These are phyloP conservation scores for Drosophila hamatofila DNA, from an alignment of 2,888 invertebrate species.

Conservation along the genomic window DNA sequence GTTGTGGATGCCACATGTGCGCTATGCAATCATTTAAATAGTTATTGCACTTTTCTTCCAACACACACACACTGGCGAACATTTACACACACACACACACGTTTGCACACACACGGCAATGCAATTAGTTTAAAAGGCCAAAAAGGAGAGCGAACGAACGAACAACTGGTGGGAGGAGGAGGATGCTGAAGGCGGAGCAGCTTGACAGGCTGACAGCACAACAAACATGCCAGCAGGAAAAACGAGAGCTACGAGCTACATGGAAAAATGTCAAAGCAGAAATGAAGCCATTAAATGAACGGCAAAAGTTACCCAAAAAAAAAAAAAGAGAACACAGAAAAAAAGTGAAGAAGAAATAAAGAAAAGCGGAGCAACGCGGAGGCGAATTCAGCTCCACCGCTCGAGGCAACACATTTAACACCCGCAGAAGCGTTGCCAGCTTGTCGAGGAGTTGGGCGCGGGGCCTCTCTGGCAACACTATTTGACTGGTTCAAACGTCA, in stretches of 20 bases:
- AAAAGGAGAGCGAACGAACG: slow-evolving; percentile 31
- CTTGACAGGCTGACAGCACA: slow-evolving; percentile 73
- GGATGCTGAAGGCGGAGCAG: slow-evolving; percentile 23
- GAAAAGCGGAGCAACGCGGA: slow-evolving; percentile 39
- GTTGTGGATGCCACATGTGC: slow-evolving; percentile 58
- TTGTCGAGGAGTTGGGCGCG: not conserved
- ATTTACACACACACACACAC: slow-evolving; percentile 30
- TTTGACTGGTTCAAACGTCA: slow-evolving; percentile 65
- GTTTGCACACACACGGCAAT: slow-evolving; percentile 54
- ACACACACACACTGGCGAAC: slow-evolving; percentile 32
- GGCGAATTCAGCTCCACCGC: slow-evolving; percentile 48
- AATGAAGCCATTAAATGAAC: slow-evolving; percentile 81
- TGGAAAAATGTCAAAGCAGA: slow-evolving; percentile 78
- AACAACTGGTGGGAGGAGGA: slow-evolving; percentile 7
- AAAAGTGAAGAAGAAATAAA: slow-evolving; percentile 23
- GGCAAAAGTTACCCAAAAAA: slow-evolving; percentile 66
- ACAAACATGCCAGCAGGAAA: slow-evolving; percentile 62
- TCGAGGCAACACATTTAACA: slow-evolving; percentile 73
- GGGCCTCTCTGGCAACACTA: slow-evolving; percentile 36
- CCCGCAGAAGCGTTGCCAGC: slow-evolving; percentile 55
- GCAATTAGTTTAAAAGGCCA: slow-evolving; percentile 78
- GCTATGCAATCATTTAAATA: slow-evolving; percentile 74
- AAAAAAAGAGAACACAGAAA: slow-evolving; percentile 20
- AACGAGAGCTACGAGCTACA: slow-evolving; percentile 59
- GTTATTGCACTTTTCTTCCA: slow-evolving; percentile 73